A percentile compares a stretch with the other conserved stretches of the same genome.
Evolutionary conservation across 1,140 invertebrate species (phyloP).

Genomic region (Uloborus diversus): DNA sequence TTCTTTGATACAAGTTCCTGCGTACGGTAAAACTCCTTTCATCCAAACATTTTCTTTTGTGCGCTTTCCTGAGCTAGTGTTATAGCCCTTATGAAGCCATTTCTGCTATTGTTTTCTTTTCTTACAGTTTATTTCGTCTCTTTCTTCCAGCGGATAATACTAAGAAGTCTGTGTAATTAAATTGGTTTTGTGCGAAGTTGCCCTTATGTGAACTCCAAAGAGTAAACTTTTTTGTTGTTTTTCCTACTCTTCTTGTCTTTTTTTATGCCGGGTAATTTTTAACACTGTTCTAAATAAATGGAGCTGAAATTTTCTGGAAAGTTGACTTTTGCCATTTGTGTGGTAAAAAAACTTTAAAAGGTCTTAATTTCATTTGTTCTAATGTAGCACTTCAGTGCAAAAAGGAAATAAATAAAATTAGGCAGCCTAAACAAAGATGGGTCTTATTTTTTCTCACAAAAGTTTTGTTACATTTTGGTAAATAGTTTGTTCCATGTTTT

Average conservation of each 20-base stretch:
- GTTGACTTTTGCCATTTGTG: neutral
- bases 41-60: neutral
- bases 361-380: too few relatives aligned
- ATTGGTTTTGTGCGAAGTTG: conserved; percentile 7
- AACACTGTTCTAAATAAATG: conserved; percentile 2
- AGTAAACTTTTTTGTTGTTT: neutral
- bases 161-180: conserved; percentile 15
- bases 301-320: neutral
- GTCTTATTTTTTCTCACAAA: too few relatives aligned
- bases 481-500: too few relatives aligned
- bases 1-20: too few relatives aligned
- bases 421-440: too few relatives aligned
- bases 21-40: neutral
- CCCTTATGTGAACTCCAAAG: neutral
- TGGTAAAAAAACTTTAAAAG: too few relatives aligned
- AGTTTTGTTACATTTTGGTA: too few relatives aligned
- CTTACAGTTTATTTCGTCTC: neutral
- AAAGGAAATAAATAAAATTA: too few relatives aligned
- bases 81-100: conserved; percentile 9
- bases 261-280: neutral
- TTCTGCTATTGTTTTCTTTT: neutral
- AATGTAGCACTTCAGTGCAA: too few relatives aligned
- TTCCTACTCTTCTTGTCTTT: neutral
- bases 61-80: neutral
- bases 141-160: neutral